These are phyloP conservation scores for Aurelia sp. DNA, from an alignment of 30 jellyfish, hydroid and myxozoan genomes.

Conservation along the genomic window DNA sequence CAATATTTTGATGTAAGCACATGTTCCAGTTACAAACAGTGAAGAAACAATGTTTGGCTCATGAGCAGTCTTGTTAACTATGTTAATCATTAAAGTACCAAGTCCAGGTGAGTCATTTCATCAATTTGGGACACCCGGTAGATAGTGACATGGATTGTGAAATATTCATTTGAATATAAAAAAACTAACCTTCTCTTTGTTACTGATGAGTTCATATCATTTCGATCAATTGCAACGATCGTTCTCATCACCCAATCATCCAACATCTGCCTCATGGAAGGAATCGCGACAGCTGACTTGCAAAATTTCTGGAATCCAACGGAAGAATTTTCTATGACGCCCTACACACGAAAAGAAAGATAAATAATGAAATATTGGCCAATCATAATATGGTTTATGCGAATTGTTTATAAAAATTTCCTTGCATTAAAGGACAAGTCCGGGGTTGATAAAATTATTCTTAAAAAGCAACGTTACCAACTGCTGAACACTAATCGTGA, in stretches of 20 bases:
- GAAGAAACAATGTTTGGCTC: no score
- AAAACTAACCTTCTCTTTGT: conserved; percentile 62
- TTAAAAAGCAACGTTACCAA: background rate
- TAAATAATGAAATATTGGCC: background rate
- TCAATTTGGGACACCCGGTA: no score
- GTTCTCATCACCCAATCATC: conserved; percentile 59
- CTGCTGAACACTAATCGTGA: no score
- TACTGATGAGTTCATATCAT: conserved; percentile 70
- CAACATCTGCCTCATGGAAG: conserved; percentile 13
- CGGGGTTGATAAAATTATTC: no score
- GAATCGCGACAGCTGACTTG: conserved; percentile 29
- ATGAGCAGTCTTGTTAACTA: no score
- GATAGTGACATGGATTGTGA: no score
- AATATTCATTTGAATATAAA: no score
- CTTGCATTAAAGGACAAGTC: background rate
- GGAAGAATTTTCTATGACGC: conserved; percentile 75
- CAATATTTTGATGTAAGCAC: no score
- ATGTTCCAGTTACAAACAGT: no score
- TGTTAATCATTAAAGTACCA: no score
- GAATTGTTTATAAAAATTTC: background rate
- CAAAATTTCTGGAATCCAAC: conserved; percentile 67
- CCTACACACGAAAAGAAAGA: conserved; percentile 14
- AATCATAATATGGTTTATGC: background rate
- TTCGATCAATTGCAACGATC: conserved; percentile 46
- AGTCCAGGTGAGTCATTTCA: no score